Percentiles rank a stretch among this genome's conserved stretches.
Conservation (phyloP, 1,140 invertebrate species). For the Orius laevigatus region DNA sequence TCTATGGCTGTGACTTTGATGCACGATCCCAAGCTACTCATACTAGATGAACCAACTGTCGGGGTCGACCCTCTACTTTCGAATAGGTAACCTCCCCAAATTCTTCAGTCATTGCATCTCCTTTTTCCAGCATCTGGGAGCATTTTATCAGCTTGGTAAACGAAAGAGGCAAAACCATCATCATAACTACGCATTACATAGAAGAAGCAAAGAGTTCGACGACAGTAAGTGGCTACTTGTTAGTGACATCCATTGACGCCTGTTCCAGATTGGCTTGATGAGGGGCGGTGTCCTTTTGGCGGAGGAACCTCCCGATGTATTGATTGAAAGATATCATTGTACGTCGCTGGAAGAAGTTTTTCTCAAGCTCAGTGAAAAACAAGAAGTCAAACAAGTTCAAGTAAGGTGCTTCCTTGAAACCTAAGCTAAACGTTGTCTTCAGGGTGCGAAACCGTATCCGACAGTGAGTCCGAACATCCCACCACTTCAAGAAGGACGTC, state of each 20-base stretch:
- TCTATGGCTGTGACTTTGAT: constrained; percentile 75
- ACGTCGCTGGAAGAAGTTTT: constrained; percentile 41
- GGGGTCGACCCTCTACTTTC: constrained; percentile 72
- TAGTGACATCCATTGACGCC: not conserved
- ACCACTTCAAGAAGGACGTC: constrained; percentile 6
- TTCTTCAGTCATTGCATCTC: constrained; percentile 1
- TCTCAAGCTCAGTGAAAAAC: constrained; percentile 30
- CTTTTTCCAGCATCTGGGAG: constrained; percentile 35
- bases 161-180: constrained; percentile 47
- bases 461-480: constrained; percentile 3
- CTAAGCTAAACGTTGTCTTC: constrained; percentile 2
- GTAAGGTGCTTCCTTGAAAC: not conserved
- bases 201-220: constrained; percentile 77
- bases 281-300: constrained; percentile 39
- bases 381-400: constrained; percentile 9
- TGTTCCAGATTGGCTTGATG: constrained; percentile 42
- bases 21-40: constrained; percentile 72
- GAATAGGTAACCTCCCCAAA: constrained; percentile 4
- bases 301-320: constrained; percentile 34
- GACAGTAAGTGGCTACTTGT: constrained; percentile 36
- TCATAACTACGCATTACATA: constrained; percentile 92
- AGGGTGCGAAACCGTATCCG: constrained; percentile 5
- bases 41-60: constrained; percentile 86
- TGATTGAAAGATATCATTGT: constrained; percentile 30
- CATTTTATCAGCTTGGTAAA: constrained; percentile 58